Evolutionary conservation across 2,888 invertebrate species (phyloP), one percentile per base, ranked within the genome.

Genomic region (Trichacis sp.): DNA sequence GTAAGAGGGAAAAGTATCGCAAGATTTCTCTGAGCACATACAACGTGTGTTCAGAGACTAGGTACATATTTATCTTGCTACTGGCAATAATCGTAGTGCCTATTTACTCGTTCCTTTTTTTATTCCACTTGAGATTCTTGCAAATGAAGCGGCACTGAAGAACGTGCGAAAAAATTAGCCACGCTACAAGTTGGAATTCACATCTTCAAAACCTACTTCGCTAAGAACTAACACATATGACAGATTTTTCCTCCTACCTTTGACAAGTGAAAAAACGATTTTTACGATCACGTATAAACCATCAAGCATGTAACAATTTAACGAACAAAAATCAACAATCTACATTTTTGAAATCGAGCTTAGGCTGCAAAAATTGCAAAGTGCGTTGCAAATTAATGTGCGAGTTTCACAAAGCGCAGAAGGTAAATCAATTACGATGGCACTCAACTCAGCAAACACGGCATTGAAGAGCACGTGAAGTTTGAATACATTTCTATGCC

Each of bases 21-120:
- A n/a, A n/a, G n/a, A n/a, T n/a, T n/a, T n/a, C n/a, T n/a, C n/a
- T n/a, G n/a, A n/a, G 66, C 60, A 65, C 76, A 77, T 78, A 73
- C 72, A 64, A 70, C 73, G 73, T 75, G 68, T 77, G 69, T 74
- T 75, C 75, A 73, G 78, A 79, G 77, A 69, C 79, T 78, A 75
- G 74, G 76, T 76, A 79, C 78, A 80, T 80, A 80, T 80, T 80
- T 80, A 80, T 79, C 77, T 74, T 78, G 78, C 24, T 24, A 24
- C 24, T 8, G 24, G 24, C 24, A 24, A 24, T 24, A 80, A 69
- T 73, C 73, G 74, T 72, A 75, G 68, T 48, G 60, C 36, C 47
- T 53, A 51, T 52, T 50, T 45, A 47, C 20, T 65, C 20, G 17
- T 18, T 18, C 15, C 43, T 47, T 66, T 43, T 56, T 48, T 62